A percentile compares a stretch with the other conserved stretches of the same genome.
Conservation (phyloP, 2,888 invertebrate species). For the Drosophila meridionalis region DNA sequence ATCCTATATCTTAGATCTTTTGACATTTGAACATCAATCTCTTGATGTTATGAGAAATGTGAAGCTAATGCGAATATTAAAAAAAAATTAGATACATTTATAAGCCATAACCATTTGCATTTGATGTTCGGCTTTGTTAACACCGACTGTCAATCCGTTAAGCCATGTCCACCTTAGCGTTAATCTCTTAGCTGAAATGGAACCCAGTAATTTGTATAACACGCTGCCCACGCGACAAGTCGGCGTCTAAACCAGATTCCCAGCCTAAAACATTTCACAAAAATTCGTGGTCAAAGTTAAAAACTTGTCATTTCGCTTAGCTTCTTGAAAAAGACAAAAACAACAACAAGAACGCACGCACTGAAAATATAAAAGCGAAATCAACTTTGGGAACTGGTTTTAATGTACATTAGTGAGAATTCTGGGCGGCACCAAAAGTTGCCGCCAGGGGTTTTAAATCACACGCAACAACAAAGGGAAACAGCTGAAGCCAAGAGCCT, state of each 20-base stretch:
- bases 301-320: constrained; percentile 76
- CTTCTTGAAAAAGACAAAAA: constrained; percentile 42
- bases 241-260: constrained; percentile 38
- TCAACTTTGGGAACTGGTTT: constrained; percentile 50
- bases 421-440: constrained; percentile 49
- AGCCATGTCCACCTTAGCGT: constrained; percentile 3
- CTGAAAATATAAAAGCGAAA: constrained; percentile 14
- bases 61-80: constrained; percentile 22
- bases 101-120: constrained; percentile 27
- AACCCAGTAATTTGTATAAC: constrained; percentile 61
- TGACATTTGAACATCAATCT: constrained; percentile 45
- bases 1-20: constrained; percentile 25
- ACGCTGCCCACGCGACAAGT: constrained; percentile 61
- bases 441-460: constrained; percentile 61
- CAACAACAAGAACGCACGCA: not conserved
- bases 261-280: constrained; percentile 27
- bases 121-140: constrained; percentile 3
- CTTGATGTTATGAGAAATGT: constrained; percentile 6
- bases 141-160: constrained; percentile 25
- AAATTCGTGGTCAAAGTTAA: constrained; percentile 54
- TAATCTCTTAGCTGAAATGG: constrained; percentile 45
- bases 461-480: constrained; percentile 46
- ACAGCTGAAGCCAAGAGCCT: constrained; percentile 41
- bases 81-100: constrained; percentile 4
- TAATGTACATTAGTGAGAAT: constrained; percentile 55